phyloP scores from a whole-genome alignment of 2,113 vertebrate species.

The Montifringilla adamsi region DNA sequence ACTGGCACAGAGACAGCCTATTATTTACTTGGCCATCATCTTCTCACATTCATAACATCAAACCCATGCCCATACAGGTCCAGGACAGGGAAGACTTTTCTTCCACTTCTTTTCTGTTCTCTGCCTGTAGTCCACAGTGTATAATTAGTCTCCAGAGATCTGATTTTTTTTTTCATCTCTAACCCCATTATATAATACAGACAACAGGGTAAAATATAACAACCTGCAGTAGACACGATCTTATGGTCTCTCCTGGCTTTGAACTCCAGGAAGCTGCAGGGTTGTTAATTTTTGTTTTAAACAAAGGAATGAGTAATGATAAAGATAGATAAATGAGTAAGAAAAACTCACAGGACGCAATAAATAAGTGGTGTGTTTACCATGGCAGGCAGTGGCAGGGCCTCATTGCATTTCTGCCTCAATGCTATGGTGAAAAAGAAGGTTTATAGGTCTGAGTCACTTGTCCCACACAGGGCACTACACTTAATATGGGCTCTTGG shows the following conservation, averaged over 20 bases:
- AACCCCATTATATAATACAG: background rate
- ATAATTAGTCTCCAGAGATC: background rate
- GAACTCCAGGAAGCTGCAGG: background rate
- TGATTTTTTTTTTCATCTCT: background rate
- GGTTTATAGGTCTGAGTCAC: background rate
- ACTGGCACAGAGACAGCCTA: background rate
- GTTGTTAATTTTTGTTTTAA: constrained; percentile 6
- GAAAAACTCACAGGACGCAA: background rate
- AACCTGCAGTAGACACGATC: background rate
- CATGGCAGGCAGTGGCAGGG: background rate
- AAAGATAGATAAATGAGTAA: background rate
- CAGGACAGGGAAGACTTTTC: background rate
- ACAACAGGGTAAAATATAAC: background rate
- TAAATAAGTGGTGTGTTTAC: background rate
- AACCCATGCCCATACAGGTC: background rate
- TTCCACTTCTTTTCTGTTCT: background rate
- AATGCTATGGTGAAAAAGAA: background rate
- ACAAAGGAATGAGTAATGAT: background rate
- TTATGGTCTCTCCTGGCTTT: background rate
- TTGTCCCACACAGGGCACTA: background rate
- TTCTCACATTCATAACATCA: background rate
- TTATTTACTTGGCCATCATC: background rate
- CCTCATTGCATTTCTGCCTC: background rate
- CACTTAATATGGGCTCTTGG: background rate
- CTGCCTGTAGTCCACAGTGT: background rate